These are phyloP conservation scores for Muscina levida DNA, from an alignment of 2,888 invertebrate species.

Conservation along the genomic window DNA sequence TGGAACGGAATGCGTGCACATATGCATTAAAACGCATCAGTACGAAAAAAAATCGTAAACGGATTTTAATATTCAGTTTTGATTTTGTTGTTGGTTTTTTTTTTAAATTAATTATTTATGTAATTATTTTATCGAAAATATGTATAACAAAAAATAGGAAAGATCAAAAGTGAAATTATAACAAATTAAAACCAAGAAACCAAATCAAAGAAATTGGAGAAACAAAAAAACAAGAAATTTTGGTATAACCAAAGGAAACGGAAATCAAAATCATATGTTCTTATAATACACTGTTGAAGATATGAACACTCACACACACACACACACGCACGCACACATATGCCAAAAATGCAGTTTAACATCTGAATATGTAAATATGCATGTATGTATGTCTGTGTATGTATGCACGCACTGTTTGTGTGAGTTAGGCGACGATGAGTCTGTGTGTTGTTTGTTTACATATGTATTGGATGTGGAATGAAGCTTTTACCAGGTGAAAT, in stretches of 20 bases:
- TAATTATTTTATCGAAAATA: too few species aligned
- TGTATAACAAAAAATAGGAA: neutral
- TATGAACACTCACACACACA: neutral
- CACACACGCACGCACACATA: neutral
- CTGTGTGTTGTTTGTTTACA: neutral
- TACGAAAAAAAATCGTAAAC: conserved; percentile 79
- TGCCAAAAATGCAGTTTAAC: neutral
- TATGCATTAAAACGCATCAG: conserved; percentile 80
- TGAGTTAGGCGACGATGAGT: neutral
- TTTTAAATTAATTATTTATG: conserved; percentile 56
- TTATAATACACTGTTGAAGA: neutral
- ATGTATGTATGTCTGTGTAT: conserved; percentile 5
- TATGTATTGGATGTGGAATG: neutral
- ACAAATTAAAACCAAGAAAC: neutral
- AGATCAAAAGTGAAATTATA: conserved; percentile 12
- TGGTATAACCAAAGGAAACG: neutral
- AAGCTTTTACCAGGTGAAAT: neutral
- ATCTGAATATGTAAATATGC: too few species aligned
- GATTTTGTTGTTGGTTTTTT: conserved; percentile 23
- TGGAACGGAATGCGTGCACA: conserved; percentile 83
- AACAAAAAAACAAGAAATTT: neutral
- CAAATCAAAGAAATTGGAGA: neutral
- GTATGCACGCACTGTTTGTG: too few species aligned
- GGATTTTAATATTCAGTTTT: conserved; percentile 73
- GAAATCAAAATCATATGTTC: neutral